phyloP scores from a whole-genome alignment of 2,113 vertebrate genomes.

The Hippolais icterina region DNA sequence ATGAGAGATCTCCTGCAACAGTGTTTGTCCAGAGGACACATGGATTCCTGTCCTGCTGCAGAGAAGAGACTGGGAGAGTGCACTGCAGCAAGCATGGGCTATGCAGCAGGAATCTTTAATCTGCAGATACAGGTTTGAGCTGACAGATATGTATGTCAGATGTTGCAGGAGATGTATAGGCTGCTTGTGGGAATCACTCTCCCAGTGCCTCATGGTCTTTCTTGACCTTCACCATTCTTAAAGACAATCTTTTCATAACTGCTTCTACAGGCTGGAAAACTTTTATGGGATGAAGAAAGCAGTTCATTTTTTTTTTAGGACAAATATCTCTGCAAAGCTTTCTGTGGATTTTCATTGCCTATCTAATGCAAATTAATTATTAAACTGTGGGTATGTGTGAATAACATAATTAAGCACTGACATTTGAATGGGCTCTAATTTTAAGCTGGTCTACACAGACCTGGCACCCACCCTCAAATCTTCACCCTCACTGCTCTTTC shows the following conservation, averaged over 20 bases:
- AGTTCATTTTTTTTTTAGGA: background rate
- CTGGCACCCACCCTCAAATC: rapidly evolving
- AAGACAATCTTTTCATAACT: background rate
- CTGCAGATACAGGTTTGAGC: background rate
- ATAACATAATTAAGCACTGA: background rate
- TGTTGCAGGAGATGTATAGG: background rate
- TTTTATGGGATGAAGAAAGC: background rate
- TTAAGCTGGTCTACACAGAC: background rate
- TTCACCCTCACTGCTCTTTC: background rate
- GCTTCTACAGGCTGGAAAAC: background rate
- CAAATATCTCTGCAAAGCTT: background rate
- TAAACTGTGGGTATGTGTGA: background rate
- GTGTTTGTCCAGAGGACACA: background rate
- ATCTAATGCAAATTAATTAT: background rate
- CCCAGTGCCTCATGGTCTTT: background rate
- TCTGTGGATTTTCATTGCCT: background rate
- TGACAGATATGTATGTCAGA: background rate
- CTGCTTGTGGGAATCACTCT: background rate
- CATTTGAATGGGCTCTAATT: background rate
- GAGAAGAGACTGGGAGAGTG: background rate
- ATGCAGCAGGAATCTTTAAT: background rate
- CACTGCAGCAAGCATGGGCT: background rate
- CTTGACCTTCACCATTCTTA: background rate
- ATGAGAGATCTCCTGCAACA: background rate
- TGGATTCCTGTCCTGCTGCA: background rate